These are phyloP conservation scores for Triops longicaudatus DNA, from an alignment of 1,140 invertebrate genomes.

Conservation along the genomic window DNA sequence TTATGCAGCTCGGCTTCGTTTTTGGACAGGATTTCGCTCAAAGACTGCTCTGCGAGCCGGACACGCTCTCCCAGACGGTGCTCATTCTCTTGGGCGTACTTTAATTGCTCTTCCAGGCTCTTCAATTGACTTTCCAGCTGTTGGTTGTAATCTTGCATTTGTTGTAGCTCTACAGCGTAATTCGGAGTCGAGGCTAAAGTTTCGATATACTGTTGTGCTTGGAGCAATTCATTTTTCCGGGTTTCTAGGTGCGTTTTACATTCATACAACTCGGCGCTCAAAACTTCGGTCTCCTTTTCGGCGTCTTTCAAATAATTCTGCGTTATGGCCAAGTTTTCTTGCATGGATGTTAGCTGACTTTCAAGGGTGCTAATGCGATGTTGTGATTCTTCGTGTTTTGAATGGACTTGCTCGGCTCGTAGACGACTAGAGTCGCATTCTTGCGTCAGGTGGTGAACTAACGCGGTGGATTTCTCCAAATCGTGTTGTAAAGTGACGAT, in stretches of 20 bases:
- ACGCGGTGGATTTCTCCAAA: neutral
- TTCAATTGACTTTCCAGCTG: neutral
- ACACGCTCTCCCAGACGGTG: neutral
- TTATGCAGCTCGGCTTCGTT: neutral
- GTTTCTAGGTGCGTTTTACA: neutral
- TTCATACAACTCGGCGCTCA: conserved; percentile 12
- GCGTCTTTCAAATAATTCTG: conserved; percentile 1
- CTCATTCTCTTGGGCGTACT: neutral
- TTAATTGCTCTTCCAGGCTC: neutral
- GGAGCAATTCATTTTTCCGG: neutral
- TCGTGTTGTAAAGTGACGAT: neutral
- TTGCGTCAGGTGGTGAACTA: neutral
- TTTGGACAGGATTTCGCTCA: neutral
- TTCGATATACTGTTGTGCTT: conserved; percentile 2
- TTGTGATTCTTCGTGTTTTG: neutral
- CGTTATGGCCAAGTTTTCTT: conserved; percentile 17
- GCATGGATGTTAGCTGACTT: neutral
- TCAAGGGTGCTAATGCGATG: neutral
- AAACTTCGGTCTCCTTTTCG: conserved; percentile 12
- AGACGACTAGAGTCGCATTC: neutral
- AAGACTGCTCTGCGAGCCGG: neutral
- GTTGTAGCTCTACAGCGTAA: neutral
- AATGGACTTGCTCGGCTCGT: conserved; percentile 4
- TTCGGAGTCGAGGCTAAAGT: neutral
- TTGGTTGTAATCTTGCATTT: neutral